phyloP scores from a whole-genome alignment of 2,888 invertebrate species.

The Drosophila rubida region DNA sequence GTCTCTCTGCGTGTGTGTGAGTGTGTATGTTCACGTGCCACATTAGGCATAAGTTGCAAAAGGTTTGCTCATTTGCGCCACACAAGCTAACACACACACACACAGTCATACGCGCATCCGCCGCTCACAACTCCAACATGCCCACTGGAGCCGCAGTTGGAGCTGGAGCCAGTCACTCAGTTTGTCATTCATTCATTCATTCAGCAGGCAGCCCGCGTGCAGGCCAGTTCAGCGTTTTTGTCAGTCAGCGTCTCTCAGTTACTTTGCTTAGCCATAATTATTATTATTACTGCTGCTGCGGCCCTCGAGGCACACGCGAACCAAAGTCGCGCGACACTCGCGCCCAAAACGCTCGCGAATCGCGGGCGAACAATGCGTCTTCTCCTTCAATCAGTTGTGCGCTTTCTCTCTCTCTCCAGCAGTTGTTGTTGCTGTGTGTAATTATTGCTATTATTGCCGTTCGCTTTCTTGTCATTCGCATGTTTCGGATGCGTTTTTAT shows the following conservation, averaged over 20 bases:
- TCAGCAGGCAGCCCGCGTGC: constrained; percentile 64
- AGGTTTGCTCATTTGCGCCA: constrained; percentile 68
- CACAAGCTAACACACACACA: constrained; percentile 5
- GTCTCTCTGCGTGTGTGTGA: constrained; percentile 14
- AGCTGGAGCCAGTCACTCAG: constrained; percentile 35
- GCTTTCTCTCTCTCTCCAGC: background rate
- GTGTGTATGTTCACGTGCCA: constrained; percentile 68
- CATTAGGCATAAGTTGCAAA: constrained; percentile 61
- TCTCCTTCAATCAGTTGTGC: constrained; percentile 61
- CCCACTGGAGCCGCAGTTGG: too few relatives aligned
- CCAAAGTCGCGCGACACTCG: constrained; percentile 53
- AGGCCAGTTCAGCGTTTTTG: constrained; percentile 65
- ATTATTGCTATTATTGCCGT: constrained; percentile 33
- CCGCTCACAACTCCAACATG: constrained; percentile 57
- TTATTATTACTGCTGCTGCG: constrained; percentile 11
- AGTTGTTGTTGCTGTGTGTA: constrained; percentile 37
- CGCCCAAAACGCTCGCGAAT: constrained; percentile 50
- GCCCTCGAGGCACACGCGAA: constrained; percentile 15
- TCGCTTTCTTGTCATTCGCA: constrained; percentile 1
- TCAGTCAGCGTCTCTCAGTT: constrained; percentile 44
- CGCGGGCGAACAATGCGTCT: constrained; percentile 67
- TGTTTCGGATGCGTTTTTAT: constrained; percentile 49
- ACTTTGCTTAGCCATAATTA: background rate
- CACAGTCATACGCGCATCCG: constrained; percentile 19
- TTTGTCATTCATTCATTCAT: constrained; percentile 69